Evolutionary conservation across 2,888 invertebrate species (phyloP).

Genomic region (Dicycla oo): DNA sequence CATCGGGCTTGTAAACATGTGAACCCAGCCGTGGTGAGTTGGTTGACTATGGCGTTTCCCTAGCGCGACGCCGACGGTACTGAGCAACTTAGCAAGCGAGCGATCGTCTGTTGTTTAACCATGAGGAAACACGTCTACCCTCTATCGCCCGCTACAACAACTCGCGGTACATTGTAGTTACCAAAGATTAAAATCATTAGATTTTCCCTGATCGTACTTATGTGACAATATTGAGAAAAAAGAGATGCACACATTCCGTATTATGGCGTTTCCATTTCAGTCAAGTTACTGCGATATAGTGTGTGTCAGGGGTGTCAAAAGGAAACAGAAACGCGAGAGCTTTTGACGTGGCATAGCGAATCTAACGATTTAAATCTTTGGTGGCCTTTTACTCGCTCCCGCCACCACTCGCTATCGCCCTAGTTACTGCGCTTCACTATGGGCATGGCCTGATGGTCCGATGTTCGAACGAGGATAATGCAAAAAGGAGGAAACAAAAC

Average conservation of each 20-base stretch:
- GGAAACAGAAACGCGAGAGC: background rate
- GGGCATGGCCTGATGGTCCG: constrained; percentile 18
- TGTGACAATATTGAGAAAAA: background rate
- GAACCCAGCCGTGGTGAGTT: background rate
- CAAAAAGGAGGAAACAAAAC: constrained; percentile 71
- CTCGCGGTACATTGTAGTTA: background rate
- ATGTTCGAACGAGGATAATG: constrained; percentile 67
- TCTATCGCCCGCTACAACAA: background rate
- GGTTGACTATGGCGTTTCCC: too few species aligned
- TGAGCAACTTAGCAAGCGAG: background rate
- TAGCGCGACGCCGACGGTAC: background rate
- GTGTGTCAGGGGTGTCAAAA: background rate
- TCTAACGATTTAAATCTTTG: background rate
- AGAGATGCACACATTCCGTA: background rate
- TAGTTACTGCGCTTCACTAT: background rate
- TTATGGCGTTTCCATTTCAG: too few species aligned
- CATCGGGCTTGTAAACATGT: too few species aligned
- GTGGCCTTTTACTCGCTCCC: background rate
- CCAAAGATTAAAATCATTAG: background rate
- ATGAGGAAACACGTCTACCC: background rate
- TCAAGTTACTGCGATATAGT: too few species aligned
- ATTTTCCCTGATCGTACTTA: background rate
- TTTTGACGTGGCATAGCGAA: background rate
- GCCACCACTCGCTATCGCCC: background rate
- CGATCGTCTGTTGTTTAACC: background rate